Percentiles rank a stretch among this genome's conserved stretches.
Conservation (phyloP, 2,888 invertebrate genomes). For the Drosophila atripex region DNA sequence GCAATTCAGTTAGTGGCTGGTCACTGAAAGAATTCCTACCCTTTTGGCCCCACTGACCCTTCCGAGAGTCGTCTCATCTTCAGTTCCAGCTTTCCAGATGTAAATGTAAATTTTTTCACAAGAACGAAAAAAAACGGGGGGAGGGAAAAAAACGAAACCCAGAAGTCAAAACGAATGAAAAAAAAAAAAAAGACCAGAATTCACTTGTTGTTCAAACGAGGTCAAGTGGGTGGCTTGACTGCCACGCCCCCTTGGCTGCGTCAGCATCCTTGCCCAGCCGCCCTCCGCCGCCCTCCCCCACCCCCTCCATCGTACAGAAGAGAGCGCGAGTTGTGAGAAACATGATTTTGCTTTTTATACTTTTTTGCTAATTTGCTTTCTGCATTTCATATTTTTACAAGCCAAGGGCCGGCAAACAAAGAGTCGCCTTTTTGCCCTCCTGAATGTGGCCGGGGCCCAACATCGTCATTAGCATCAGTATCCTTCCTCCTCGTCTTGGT, state of each 20-base stretch:
- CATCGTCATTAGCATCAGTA: slow-evolving; percentile 27
- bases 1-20: slow-evolving; percentile 35
- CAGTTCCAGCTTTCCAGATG: slow-evolving; percentile 25
- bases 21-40: slow-evolving; percentile 15
- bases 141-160: background rate
- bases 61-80: slow-evolving; percentile 25
- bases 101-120: slow-evolving; percentile 27
- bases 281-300: slow-evolving; percentile 1
- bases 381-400: slow-evolving; percentile 63
- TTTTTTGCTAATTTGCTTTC: slow-evolving; percentile 71
- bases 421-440: slow-evolving; percentile 15
- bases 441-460: slow-evolving; percentile 14
- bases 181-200: slow-evolving; percentile 27
- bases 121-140: background rate
- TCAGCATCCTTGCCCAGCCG: background rate
- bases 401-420: slow-evolving; percentile 46
- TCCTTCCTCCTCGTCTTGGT: slow-evolving; percentile 3
- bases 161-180: slow-evolving; percentile 2
- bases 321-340: slow-evolving; percentile 71
- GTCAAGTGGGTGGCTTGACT: slow-evolving; percentile 66
- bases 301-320: background rate
- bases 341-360: slow-evolving; percentile 76
- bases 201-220: slow-evolving; percentile 74
- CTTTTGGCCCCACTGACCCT: slow-evolving; percentile 1
- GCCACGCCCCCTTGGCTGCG: slow-evolving; percentile 14